Percentiles rank a stretch among this genome's conserved stretches.
These are phyloP conservation scores for Clarias magur DNA, from an alignment of 2,113 vertebrate species.

Conservation along the genomic window DNA sequence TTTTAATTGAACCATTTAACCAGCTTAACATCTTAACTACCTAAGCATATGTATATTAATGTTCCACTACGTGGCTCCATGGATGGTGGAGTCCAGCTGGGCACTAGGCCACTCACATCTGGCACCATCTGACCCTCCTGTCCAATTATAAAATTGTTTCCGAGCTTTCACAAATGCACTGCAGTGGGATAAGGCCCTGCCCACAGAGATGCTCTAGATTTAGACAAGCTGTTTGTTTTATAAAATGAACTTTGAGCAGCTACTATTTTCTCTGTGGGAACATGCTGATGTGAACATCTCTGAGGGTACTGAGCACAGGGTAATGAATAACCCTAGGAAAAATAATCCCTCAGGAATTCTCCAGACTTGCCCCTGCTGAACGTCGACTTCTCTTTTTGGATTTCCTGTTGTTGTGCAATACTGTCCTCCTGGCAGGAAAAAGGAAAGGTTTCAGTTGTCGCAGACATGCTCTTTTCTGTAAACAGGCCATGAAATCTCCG, in stretches of 20 bases:
- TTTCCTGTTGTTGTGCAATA: slow-evolving; percentile 72
- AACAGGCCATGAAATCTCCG: not conserved
- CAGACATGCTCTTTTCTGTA: slow-evolving; percentile 25
- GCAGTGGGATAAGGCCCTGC: slow-evolving; percentile 24
- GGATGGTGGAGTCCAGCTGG: slow-evolving; percentile 68
- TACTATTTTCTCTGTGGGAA: slow-evolving; percentile 32
- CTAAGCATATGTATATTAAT: not conserved
- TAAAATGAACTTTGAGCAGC: slow-evolving; percentile 23
- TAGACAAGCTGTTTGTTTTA: slow-evolving; percentile 33
- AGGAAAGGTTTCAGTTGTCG: slow-evolving; percentile 65
- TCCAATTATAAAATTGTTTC: slow-evolving; percentile 72
- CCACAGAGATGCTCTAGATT: slow-evolving; percentile 48
- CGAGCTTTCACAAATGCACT: slow-evolving; percentile 53
- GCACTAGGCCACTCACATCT: slow-evolving; percentile 62
- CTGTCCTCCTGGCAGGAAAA: slow-evolving; percentile 61
- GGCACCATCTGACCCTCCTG: slow-evolving; percentile 65
- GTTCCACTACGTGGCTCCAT: slow-evolving; percentile 35
- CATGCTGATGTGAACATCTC: slow-evolving; percentile 41
- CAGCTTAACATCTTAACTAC: not conserved
- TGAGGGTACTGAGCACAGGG: slow-evolving; percentile 42
- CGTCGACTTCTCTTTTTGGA: slow-evolving; percentile 62
- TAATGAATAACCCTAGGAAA: slow-evolving; percentile 61
- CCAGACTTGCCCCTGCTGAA: slow-evolving; percentile 56
- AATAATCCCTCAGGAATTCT: slow-evolving; percentile 53
- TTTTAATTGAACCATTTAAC: not conserved